Evolutionary conservation across 2,113 vertebrate species (phyloP).

Genomic region (Cricetomys ansorgei): DNA sequence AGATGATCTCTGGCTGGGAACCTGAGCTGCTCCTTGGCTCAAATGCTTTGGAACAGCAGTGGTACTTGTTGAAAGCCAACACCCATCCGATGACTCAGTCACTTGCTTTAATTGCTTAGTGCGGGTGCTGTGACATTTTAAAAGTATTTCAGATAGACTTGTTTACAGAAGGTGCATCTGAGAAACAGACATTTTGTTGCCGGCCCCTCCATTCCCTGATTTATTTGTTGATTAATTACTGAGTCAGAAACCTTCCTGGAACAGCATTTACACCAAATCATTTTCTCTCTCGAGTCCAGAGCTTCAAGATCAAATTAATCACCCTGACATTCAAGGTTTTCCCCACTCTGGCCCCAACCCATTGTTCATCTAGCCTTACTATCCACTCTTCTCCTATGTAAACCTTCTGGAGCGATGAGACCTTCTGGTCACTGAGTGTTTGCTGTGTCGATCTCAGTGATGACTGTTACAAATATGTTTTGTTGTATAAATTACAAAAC

Average conservation of each 20-base stretch:
- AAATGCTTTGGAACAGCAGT: too few relatives aligned
- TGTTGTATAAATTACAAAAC: not conserved
- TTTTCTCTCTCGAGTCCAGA: not conserved
- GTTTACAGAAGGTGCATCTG: not conserved
- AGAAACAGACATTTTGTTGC: not conserved
- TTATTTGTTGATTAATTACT: constrained; percentile 7
- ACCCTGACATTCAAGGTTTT: not conserved
- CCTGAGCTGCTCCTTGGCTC: not conserved
- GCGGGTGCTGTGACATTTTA: not conserved
- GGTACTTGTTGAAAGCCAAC: not conserved
- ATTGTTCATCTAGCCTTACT: not conserved
- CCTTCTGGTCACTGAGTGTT: not conserved
- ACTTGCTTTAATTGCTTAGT: constrained; percentile 18
- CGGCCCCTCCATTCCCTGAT: not conserved
- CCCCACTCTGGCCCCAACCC: not conserved
- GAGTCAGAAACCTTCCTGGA: not conserved
- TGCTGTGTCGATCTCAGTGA: not conserved
- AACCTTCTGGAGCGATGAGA: not conserved
- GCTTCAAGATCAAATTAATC: constrained; percentile 30
- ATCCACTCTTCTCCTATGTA: not conserved
- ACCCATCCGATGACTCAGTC: not conserved
- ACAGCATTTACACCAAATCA: not conserved
- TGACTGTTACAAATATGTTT: not conserved
- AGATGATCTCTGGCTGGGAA: not conserved
- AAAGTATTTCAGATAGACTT: not conserved